These are phyloP conservation scores for Lepidurus apus DNA, from an alignment of 1,140 invertebrate species.

Conservation along the genomic window DNA sequence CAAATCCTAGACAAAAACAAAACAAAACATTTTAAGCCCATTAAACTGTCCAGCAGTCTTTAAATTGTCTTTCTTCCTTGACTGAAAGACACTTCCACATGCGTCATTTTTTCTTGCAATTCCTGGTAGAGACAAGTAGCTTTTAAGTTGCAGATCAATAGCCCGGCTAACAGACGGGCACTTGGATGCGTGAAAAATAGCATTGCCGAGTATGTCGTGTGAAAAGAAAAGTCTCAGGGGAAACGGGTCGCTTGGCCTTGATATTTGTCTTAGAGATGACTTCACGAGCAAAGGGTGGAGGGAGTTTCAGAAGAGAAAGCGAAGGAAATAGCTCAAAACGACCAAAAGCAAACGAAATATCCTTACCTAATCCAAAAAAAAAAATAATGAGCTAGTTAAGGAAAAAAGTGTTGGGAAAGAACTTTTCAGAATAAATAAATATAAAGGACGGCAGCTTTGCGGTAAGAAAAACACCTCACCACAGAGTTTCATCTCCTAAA, in stretches of 20 bases:
- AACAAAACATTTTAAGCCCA: constrained; percentile 30
- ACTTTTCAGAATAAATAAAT: not conserved
- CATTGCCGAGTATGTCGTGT: not conserved
- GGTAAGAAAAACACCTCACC: not conserved
- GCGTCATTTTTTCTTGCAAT: not conserved
- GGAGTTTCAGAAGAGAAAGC: not conserved
- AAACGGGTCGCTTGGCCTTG: not conserved
- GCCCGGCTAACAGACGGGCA: not conserved
- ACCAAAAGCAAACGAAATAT: not conserved
- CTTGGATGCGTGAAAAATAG: constrained; percentile 15
- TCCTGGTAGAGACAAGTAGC: not conserved
- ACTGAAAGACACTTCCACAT: not conserved
- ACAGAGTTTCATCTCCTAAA: not conserved
- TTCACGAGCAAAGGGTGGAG: not conserved
- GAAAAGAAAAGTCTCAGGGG: not conserved
- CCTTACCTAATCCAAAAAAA: not conserved
- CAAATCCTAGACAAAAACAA: constrained; percentile 53
- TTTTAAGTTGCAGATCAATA: constrained; percentile 5
- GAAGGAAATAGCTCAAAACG: not conserved
- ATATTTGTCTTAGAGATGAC: not conserved
- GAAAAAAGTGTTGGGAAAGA: not conserved
- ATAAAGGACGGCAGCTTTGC: not conserved
- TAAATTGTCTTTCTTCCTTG: not conserved
- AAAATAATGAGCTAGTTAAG: not conserved
- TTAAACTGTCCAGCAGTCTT: not conserved